Evolutionary conservation across 2,113 vertebrate genomes (phyloP).

Genomic region (Toxotes chatareus): DNA sequence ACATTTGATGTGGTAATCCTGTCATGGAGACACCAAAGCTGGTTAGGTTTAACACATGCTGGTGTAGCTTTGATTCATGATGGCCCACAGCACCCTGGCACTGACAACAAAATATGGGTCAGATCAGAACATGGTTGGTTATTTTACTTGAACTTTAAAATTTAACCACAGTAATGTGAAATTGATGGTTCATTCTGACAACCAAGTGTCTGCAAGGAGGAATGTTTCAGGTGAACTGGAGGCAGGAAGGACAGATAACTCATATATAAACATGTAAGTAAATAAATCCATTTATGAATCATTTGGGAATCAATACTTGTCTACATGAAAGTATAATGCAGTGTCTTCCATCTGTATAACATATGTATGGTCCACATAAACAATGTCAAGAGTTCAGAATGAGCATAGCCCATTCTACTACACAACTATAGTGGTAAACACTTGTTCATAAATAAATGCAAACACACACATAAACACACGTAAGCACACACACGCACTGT

Average conservation of each 20-base stretch:
- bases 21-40: constrained; percentile 74
- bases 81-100: constrained; percentile 44
- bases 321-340: constrained; percentile 5
- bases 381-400: constrained; percentile 40
- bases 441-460: constrained; percentile 47
- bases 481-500: background rate
- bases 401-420: constrained; percentile 5
- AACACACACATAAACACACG: constrained; percentile 15
- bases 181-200: constrained; percentile 17
- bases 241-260: background rate
- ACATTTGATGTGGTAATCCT: constrained; percentile 78
- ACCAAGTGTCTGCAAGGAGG: background rate
- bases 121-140: constrained; percentile 31
- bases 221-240: constrained; percentile 21
- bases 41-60: constrained; percentile 67
- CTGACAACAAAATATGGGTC: constrained; percentile 53
- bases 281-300: constrained; percentile 21
- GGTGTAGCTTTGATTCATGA: constrained; percentile 58
- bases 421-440: constrained; percentile 25
- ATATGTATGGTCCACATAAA: constrained; percentile 10
- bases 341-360: background rate
- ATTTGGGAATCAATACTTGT: constrained; percentile 12
- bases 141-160: constrained; percentile 35
- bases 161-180: constrained; percentile 16
- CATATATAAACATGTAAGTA: background rate